Evolutionary conservation across 2,113 vertebrate species (phyloP).

Genomic region (Anhinga anhinga): DNA sequence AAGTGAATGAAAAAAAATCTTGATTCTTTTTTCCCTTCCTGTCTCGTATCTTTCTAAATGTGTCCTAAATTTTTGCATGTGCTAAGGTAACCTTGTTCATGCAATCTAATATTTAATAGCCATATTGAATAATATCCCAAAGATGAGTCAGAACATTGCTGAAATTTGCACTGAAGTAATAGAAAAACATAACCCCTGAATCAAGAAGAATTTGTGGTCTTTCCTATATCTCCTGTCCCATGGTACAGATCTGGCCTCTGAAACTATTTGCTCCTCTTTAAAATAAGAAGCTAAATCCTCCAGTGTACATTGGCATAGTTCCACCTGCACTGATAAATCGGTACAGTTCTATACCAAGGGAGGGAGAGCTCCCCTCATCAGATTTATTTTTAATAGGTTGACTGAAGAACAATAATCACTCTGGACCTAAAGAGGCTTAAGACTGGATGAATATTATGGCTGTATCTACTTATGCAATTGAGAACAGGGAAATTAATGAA

Average conservation of each 20-base stretch:
- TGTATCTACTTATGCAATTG: background rate
- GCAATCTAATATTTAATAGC: background rate
- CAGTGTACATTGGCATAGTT: background rate
- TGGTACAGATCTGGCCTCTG: background rate
- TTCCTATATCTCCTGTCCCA: background rate
- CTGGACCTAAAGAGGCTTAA: background rate
- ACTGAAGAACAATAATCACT: background rate
- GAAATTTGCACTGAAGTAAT: background rate
- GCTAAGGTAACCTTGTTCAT: background rate
- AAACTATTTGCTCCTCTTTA: background rate
- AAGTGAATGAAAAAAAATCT: background rate
- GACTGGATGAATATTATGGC: background rate
- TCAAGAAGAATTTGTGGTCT: background rate
- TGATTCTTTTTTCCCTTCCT: background rate
- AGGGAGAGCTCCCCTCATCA: background rate
- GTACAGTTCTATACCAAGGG: background rate
- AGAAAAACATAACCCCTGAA: background rate
- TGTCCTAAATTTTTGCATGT: background rate
- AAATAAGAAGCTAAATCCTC: background rate
- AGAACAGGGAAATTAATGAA: background rate
- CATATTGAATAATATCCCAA: background rate
- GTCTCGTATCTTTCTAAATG: background rate
- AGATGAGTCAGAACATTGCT: background rate
- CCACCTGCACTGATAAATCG: background rate
- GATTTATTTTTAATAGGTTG: background rate